Percentiles rank a stretch among this genome's conserved stretches.
Evolutionary conservation across 2,888 invertebrate genomes (phyloP).

Genomic region (Apomyelois bistriatella): DNA sequence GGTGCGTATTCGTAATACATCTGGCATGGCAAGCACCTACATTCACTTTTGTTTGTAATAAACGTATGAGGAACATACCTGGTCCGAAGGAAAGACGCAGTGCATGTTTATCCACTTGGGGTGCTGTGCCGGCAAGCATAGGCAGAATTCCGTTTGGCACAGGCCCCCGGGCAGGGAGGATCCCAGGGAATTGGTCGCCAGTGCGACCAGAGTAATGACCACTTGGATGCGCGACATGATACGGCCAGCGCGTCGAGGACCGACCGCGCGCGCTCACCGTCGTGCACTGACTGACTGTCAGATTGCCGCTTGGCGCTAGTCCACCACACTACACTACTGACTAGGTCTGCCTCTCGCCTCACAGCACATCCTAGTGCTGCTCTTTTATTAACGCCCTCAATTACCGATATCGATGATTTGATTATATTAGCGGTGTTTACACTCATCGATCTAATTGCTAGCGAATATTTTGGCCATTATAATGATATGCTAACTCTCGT

Average conservation of each 20-base stretch:
- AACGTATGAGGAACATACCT: constrained; percentile 69
- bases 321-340: constrained; percentile 27
- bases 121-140: constrained; percentile 77
- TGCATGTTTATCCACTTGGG: constrained; percentile 82
- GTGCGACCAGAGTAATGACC: constrained; percentile 71
- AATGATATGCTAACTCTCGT: constrained; percentile 35
- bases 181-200: constrained; percentile 56
- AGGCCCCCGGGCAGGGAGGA: constrained; percentile 50
- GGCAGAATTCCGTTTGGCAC: constrained; percentile 78
- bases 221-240: constrained; percentile 56
- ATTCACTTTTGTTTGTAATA: constrained; percentile 42
- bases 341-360: constrained; percentile 33
- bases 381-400: constrained; percentile 32
- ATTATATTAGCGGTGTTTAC: constrained; percentile 41
- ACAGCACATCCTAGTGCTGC: constrained; percentile 44
- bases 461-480: constrained; percentile 27
- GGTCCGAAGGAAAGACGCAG: constrained; percentile 80
- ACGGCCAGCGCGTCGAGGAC: constrained; percentile 46
- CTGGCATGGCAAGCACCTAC: constrained; percentile 27
- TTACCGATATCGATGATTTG: constrained; percentile 65
- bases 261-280: constrained; percentile 51
- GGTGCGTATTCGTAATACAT: constrained; percentile 29
- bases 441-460: constrained; percentile 28
- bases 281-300: constrained; percentile 54
- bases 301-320: constrained; percentile 18